A percentile compares a stretch with the other conserved stretches of the same genome.
Conservation (phyloP, 2,113 vertebrate species). For the Dicaeum eximium region DNA sequence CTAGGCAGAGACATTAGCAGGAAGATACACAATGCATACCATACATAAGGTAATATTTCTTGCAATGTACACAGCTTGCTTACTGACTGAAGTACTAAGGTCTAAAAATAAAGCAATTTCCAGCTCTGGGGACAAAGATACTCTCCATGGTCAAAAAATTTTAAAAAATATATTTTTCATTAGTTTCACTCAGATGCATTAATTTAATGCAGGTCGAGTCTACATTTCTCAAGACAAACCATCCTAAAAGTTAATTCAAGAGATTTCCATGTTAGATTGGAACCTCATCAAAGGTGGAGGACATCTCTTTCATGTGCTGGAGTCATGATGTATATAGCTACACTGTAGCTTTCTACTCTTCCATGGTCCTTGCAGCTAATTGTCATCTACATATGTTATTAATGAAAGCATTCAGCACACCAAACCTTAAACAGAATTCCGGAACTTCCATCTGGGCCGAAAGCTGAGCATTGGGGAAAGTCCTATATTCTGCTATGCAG, state of each 20-base stretch:
- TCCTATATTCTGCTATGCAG: not conserved
- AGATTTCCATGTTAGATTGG: not conserved
- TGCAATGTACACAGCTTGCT: not conserved
- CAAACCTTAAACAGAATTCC: not conserved
- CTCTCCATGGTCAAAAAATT: not conserved
- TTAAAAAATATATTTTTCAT: fast-evolving
- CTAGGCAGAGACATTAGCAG: not conserved
- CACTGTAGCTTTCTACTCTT: not conserved
- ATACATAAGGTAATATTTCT: not conserved
- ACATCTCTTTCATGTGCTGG: not conserved
- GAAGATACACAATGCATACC: not conserved
- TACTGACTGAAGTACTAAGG: not conserved
- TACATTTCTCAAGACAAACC: not conserved
- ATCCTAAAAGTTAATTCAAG: not conserved
- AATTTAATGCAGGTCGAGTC: fast-evolving
- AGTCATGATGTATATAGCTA: not conserved
- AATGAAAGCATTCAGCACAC: not conserved
- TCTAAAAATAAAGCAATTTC: not conserved
- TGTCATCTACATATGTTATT: not conserved
- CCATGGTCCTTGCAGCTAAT: not conserved
- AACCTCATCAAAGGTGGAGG: not conserved
- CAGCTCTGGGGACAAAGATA: not conserved
- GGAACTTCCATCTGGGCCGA: not conserved
- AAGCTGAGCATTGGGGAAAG: not conserved
- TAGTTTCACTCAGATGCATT: not conserved